Base-by-base conservation (phyloP, 2,113 vertebrate species). In the Carettochelys insculpta region DNA sequence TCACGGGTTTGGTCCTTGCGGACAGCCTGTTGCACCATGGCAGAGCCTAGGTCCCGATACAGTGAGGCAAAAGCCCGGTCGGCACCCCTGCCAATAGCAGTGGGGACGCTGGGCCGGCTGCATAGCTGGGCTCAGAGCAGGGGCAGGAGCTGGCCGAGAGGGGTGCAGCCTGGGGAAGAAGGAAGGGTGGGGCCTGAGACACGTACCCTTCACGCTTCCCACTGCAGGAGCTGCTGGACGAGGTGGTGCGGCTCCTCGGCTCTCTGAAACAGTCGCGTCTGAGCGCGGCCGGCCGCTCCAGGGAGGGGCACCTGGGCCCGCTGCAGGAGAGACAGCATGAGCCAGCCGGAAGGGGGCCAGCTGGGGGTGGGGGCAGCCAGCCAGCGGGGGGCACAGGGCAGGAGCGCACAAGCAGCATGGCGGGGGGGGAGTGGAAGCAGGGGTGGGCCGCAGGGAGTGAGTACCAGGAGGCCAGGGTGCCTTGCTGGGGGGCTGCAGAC, bases 271-370 rank as follows among this genome's bases (percentile, higher is more conserved):
- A 86, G 92, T 98, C 98, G 91, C 98, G 97, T 94, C 97, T 98
- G 84, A 98, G 96, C 1, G 97, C 97, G 89, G 98, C 98, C 34
- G 98, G 98, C 29, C 98, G 98, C 90, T 99, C 98, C 3, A 98
- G 99, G 12, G 98, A 99, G 97, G 98, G 96, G 61, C 98, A 98
- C 91, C 98, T 98, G 85, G 98, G 98, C 48, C 90, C 86, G 58
- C 97, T 97, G 94, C 12, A 19, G 45, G 53, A 79, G 56, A 86
- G 43, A 90, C 47, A 83, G 68, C 65, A 61, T 80, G 41, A 82
- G 58, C 58, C 80, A 82, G 52, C 29, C 43, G 48, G 75, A 56
- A 76, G 29, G 84, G 80, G 45, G 79, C 54, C n/a, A 84, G 68
- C 38, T 56, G 8, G 20, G 14, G 12, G 47, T 61, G 56, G 79